These are phyloP conservation scores for Probosciger aterrimus DNA, from an alignment of 2,113 vertebrate species.

Conservation along the genomic window DNA sequence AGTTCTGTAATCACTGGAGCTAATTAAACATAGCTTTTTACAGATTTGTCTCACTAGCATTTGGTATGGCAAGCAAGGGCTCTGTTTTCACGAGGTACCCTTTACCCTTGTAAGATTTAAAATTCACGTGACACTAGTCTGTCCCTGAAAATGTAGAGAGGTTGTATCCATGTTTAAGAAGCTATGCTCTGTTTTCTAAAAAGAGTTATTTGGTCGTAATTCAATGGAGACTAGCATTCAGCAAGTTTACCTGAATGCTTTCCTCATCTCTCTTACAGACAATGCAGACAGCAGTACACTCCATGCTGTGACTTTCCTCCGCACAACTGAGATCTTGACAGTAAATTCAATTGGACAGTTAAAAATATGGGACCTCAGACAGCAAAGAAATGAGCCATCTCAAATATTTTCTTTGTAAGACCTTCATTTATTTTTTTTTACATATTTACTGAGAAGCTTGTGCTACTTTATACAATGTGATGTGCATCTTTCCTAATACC, in stretches of 20 bases:
- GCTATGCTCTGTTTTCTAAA: background rate
- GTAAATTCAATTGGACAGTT: conserved; percentile 97
- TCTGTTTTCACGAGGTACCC: background rate
- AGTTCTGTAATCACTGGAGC: background rate
- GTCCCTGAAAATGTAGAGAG: background rate
- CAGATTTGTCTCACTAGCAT: background rate
- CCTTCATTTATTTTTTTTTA: background rate
- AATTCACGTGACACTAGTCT: background rate
- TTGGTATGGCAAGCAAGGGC: background rate
- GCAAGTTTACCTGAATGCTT: background rate
- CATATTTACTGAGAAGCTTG: background rate
- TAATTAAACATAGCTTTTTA: background rate
- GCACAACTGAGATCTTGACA: conserved; percentile 91
- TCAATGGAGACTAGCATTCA: background rate
- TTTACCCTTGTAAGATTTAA: background rate
- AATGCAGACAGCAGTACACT: conserved; percentile 97
- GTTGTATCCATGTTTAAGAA: background rate
- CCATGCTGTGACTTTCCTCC: conserved; percentile 91
- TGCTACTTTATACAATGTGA: background rate
- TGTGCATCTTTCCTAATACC: background rate
- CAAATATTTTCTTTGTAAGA: conserved; percentile 93
- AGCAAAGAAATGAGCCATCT: conserved; percentile 87
- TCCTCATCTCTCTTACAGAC: conserved; percentile 72
- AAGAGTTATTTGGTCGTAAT: background rate
- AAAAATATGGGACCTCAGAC: conserved; percentile 95